Conservation (phyloP, 2,888 invertebrate species). For the Melieria crassipennis region DNA sequence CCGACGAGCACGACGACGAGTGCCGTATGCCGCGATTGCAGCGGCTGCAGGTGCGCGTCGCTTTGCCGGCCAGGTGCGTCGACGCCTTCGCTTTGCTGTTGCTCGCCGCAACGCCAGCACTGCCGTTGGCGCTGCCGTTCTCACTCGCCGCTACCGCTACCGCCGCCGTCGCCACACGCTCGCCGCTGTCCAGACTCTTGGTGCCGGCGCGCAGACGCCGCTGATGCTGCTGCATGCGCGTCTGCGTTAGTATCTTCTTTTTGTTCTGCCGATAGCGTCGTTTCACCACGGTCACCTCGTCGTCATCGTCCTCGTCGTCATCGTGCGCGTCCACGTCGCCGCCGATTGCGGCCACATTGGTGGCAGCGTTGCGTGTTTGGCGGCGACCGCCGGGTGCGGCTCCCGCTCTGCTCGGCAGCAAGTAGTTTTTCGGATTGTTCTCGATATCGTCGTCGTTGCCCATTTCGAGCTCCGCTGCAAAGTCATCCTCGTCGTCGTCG, state of each 20-base stretch:
- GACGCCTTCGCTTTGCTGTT: constrained; percentile 22
- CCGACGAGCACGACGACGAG: constrained; percentile 71
- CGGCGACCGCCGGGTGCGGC: background rate
- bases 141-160: constrained; percentile 14
- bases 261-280: constrained; percentile 60
- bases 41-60: constrained; percentile 56
- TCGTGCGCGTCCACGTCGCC: constrained; percentile 51
- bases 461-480: constrained; percentile 53
- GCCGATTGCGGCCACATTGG: constrained; percentile 39
- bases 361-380: background rate
- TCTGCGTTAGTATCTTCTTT: constrained; percentile 52
- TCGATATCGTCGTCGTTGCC: constrained; percentile 47
- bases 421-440: constrained; percentile 41
- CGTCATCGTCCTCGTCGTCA: constrained; percentile 54
- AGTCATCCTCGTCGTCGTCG: constrained; percentile 46
- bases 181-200: constrained; percentile 54
- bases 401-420: background rate
- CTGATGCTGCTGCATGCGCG: constrained; percentile 54
- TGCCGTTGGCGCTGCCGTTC: constrained; percentile 19
- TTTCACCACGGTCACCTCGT: constrained; percentile 51
- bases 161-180: constrained; percentile 34
- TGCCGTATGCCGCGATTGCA: constrained; percentile 63
- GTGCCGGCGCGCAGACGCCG: constrained; percentile 55
- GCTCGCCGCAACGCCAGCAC: constrained; percentile 18
- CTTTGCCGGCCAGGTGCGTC: constrained; percentile 28